Conservation (phyloP, 1,140 invertebrate genomes). For the Uloborus diversus region DNA sequence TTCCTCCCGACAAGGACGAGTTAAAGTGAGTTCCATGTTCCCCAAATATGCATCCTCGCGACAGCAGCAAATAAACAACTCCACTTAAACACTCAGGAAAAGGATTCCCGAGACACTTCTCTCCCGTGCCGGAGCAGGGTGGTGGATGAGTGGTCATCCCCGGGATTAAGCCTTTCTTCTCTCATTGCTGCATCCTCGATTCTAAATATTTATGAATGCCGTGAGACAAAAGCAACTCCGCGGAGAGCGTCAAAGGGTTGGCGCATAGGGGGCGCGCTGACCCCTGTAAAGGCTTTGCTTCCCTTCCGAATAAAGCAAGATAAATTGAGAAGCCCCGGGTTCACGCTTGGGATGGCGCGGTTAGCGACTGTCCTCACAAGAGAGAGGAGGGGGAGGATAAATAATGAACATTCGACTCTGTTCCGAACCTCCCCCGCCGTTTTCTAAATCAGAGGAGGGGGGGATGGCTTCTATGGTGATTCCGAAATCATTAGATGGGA, state of each 20-base stretch:
- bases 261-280: constrained; percentile 16
- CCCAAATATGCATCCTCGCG: constrained; percentile 7
- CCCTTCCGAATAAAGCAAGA: constrained; percentile 44
- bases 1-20: constrained; percentile 29
- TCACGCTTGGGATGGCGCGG: constrained; percentile 26
- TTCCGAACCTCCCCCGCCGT: background rate
- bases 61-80: constrained; percentile 36
- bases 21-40: background rate
- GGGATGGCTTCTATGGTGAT: constrained; percentile 36
- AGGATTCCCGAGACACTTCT: background rate
- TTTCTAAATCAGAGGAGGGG: background rate
- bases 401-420: constrained; percentile 25
- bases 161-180: constrained; percentile 45
- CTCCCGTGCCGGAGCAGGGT: background rate
- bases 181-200: constrained; percentile 30
- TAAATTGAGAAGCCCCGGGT: constrained; percentile 38
- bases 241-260: constrained; percentile 36
- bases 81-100: background rate
- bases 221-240: constrained; percentile 3
- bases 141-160: constrained; percentile 42
- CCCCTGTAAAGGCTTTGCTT: constrained; percentile 38
- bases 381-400: constrained; percentile 6
- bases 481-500: constrained; percentile 51
- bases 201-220: constrained; percentile 54
- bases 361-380: constrained; percentile 6